Conservation (phyloP, 2,888 invertebrate species). For the Heliconius sara region DNA sequence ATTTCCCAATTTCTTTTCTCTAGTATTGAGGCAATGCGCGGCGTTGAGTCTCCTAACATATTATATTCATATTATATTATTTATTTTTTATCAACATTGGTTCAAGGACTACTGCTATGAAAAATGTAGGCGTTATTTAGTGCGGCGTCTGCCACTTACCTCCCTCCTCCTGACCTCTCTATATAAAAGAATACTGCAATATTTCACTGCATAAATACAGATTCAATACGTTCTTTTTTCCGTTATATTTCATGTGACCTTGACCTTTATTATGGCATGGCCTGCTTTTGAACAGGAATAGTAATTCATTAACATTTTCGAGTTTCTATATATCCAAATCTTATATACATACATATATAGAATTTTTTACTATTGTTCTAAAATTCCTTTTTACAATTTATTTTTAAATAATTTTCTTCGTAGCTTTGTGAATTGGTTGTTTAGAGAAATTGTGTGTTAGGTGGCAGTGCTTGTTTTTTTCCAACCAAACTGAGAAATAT, state of each 20-base stretch:
- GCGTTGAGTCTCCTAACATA: not conserved
- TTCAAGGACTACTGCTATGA: slow-evolving; percentile 7
- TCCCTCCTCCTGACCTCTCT: slow-evolving; percentile 14
- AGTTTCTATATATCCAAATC: not conserved
- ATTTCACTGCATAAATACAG: slow-evolving; percentile 3
- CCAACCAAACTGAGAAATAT: too few relatives aligned
- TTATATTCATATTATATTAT: not conserved
- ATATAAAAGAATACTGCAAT: slow-evolving; percentile 12
- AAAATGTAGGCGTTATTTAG: slow-evolving; percentile 6
- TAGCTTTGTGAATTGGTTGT: too few relatives aligned
- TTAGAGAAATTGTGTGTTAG: too few relatives aligned
- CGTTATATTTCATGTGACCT: not conserved
- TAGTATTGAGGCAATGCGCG: too few relatives aligned
- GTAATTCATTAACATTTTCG: not conserved
- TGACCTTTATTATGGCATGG: not conserved
- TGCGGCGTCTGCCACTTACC: slow-evolving; percentile 2
- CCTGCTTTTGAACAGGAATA: not conserved
- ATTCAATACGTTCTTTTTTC: not conserved
- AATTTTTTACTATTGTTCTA: too few relatives aligned
- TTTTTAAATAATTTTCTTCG: too few relatives aligned
- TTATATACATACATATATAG: too few relatives aligned
- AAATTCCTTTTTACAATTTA: too few relatives aligned
- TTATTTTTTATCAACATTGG: not conserved
- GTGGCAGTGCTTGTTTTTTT: too few relatives aligned
- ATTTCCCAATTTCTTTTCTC: too few relatives aligned